Base-by-base conservation (phyloP, 2,888 invertebrate genomes). In the Creontiades dilutus region DNA sequence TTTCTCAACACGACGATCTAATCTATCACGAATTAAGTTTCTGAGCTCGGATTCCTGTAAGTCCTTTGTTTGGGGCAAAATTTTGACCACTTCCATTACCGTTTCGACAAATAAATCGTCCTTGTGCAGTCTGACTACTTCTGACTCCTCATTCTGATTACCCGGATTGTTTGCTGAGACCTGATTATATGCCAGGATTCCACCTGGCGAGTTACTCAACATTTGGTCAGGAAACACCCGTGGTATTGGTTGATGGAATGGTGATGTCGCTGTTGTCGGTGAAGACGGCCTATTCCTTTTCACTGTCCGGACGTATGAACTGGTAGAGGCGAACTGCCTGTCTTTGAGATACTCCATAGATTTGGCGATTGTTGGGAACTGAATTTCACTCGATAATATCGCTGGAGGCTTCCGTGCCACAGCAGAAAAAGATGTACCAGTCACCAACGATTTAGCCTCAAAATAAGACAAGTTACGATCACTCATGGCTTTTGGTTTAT, bases 311-410 rank as follows among this genome's bases (percentile, higher is more conserved):
- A n/a, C 37, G 37, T 28, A 78, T n/a, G 78, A 78, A 78, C 78
- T 78, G 37, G 78, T 78, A 5, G 78, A 46, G 23, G 78, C 78
- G 37, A 28, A 28, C n/a, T 27, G 37, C 23, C 28, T 27, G 37
- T 27, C 7, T 28, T 27, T 28, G 48, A 48, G 48, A 48, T 48
- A 13, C 37, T 28, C 78, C 78, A 78, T 78, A 28, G 78, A 78
- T 78, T 78, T 78, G 13, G 78, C n/a, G 37, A 78, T 78, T 78
- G 28, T 28, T 78, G 78, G 78, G 37, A 78, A 78, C n/a, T 28
- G 78, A 23, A 28, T 14, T 27, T 27, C 37, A 28, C 78, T 78
- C 13, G 78, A 78, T 78, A 78, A 78, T 16, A 5, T 46, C 28
- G 13, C 78, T 46, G 78, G 78, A 4, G 78, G 46, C 7, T 28